Percentiles rank a stretch among this genome's conserved stretches.
Evolutionary conservation across 2,113 vertebrate genomes (phyloP).

Genomic region (Microtus pennsylvanicus): DNA sequence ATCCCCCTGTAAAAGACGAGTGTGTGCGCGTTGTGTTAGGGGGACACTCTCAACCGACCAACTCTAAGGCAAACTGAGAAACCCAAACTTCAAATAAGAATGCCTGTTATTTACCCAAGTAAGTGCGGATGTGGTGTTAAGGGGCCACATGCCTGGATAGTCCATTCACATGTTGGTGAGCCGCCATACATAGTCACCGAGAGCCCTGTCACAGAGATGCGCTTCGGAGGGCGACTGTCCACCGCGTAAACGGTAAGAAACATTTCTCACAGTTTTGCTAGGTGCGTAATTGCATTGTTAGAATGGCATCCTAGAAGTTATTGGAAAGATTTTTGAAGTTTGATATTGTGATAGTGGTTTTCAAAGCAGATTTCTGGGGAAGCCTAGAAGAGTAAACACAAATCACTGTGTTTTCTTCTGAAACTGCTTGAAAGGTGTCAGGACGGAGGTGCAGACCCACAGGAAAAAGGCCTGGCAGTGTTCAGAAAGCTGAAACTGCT

Average conservation of each 20-base stretch:
- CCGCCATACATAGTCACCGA: not conserved
- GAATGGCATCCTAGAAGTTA: not conserved
- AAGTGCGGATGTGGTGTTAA: not conserved
- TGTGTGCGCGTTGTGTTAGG: not conserved
- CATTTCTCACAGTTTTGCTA: not conserved
- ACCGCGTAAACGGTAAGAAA: not conserved
- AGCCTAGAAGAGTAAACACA: not conserved
- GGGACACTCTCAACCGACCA: not conserved
- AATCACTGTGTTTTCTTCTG: not conserved
- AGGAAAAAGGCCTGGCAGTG: not conserved
- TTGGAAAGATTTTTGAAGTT: not conserved
- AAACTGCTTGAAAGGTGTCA: not conserved
- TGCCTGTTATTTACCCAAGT: not conserved
- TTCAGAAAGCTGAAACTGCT: not conserved
- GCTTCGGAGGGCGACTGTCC: not conserved
- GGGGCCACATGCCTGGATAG: not conserved
- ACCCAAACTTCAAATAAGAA: not conserved
- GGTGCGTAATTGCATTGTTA: not conserved
- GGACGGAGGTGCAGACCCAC: not conserved
- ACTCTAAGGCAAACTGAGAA: not conserved
- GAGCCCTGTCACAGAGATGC: not conserved
- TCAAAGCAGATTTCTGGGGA: not conserved
- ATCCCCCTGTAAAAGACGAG: not conserved
- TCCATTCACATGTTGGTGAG: not conserved
- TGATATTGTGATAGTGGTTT: not conserved